phyloP scores from a whole-genome alignment of 2,888 invertebrate species.

The Cantharis rufa region DNA sequence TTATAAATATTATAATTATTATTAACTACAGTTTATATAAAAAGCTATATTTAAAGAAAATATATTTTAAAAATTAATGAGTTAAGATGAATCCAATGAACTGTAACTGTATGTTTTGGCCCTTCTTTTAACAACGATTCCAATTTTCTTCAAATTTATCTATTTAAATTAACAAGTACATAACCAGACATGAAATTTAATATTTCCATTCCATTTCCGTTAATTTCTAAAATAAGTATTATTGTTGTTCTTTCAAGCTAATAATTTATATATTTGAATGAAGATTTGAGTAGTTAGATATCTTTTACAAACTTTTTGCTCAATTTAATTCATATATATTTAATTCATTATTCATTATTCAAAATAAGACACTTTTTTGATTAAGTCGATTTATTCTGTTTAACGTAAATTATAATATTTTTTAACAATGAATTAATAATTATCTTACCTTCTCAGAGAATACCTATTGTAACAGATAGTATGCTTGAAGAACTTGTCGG shows the following conservation, averaged over 20 bases:
- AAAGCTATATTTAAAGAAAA: too few species aligned
- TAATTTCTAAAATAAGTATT: neutral
- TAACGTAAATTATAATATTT: neutral
- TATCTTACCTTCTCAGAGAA: neutral
- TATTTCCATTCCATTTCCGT: neutral
- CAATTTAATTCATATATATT: neutral
- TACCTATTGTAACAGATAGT: neutral
- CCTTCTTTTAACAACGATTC: neutral
- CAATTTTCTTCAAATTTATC: neutral
- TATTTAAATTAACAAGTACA: neutral
- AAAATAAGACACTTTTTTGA: neutral
- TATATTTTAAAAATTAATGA: too few species aligned
- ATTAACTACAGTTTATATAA: too few species aligned
- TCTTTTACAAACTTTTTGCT: neutral
- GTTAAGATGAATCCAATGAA: too few species aligned
- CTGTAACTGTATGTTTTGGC: neutral
- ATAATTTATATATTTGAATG: neutral
- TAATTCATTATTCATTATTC: neutral
- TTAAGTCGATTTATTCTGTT: neutral
- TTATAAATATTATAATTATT: too few species aligned
- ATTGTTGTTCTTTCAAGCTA: neutral
- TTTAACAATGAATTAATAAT: neutral
- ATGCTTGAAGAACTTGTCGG: neutral
- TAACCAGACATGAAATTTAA: neutral
- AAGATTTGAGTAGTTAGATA: neutral